A percentile compares a stretch with the other conserved stretches of the same genome.
These are phyloP conservation scores for Rhabdophis nuchalis DNA, from an alignment of 2,797 vertebrate species.

Conservation along the genomic window DNA sequence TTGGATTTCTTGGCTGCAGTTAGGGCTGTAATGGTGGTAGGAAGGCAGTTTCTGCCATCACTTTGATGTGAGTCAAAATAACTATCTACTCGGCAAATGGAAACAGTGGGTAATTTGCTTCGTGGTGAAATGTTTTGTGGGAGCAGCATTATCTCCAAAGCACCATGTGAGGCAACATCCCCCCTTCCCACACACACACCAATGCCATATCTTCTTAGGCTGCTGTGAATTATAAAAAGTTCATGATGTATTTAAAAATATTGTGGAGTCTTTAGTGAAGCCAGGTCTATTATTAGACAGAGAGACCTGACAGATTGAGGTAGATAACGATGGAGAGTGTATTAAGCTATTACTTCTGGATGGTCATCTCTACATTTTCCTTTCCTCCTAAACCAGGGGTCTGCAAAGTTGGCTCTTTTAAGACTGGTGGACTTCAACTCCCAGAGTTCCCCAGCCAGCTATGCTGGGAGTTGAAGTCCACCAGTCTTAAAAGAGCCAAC, in stretches of 20 bases:
- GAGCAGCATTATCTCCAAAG: neutral
- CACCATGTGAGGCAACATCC: neutral
- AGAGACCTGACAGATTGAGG: too few relatives aligned
- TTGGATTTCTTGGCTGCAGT: conserved; percentile 19
- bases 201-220: neutral
- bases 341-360: neutral
- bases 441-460: too few relatives aligned
- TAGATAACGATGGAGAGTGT: neutral
- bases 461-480: too few relatives aligned
- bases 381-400: neutral
- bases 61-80: neutral
- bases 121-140: neutral
- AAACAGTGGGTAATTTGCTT: neutral
- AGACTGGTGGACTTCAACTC: too few relatives aligned
- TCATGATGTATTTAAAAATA: neutral
- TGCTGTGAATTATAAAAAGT: neutral
- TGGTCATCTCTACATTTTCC: neutral
- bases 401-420: too few relatives aligned
- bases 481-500: too few relatives aligned
- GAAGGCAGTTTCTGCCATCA: conserved; percentile 20
- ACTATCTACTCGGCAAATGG: neutral
- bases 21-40: neutral
- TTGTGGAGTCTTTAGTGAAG: neutral
- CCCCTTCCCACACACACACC: neutral
- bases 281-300: neutral